These are phyloP conservation scores for Volucella inanis DNA, from an alignment of 2,888 invertebrate species.

Conservation along the genomic window DNA sequence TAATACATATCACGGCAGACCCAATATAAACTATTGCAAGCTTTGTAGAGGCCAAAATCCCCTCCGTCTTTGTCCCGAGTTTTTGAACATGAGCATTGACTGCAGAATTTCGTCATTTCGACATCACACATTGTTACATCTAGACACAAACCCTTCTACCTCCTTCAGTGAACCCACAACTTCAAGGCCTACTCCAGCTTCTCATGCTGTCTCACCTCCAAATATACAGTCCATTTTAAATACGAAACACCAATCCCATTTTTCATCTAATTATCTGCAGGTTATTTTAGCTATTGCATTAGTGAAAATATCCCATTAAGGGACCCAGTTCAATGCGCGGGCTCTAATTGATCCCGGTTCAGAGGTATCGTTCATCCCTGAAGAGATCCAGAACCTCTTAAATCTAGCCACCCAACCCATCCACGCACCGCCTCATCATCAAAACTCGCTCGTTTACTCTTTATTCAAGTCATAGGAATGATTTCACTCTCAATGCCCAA, in stretches of 20 bases:
- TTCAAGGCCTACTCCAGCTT: too few species aligned
- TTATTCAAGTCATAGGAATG: too few species aligned
- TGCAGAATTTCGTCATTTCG: not conserved
- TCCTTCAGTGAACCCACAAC: too few species aligned
- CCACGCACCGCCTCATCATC: too few species aligned
- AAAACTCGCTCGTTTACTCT: too few species aligned
- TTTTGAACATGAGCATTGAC: constrained; percentile 8
- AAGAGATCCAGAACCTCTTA: too few species aligned
- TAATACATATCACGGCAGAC: too few species aligned
- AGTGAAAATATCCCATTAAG: constrained; percentile 5
- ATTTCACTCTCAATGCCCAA: too few species aligned
- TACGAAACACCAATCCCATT: constrained; percentile 7
- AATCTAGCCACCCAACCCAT: too few species aligned
- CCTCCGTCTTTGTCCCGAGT: constrained; percentile 37
- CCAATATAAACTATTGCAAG: not conserved
- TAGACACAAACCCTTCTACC: not conserved
- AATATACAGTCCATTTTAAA: constrained; percentile 11
- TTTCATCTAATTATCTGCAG: not conserved
- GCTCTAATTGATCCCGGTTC: too few species aligned
- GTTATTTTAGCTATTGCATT: constrained; percentile 49
- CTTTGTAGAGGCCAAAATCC: constrained; percentile 32
- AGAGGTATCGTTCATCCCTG: constrained; percentile 17
- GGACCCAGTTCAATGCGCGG: constrained; percentile 6
- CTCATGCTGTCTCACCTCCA: not conserved
- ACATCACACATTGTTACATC: constrained; percentile 36